A percentile compares a stretch with the other conserved stretches of the same genome.
Conservation (phyloP, 2,797 vertebrate genomes). For the Calcarius lapponicus region DNA sequence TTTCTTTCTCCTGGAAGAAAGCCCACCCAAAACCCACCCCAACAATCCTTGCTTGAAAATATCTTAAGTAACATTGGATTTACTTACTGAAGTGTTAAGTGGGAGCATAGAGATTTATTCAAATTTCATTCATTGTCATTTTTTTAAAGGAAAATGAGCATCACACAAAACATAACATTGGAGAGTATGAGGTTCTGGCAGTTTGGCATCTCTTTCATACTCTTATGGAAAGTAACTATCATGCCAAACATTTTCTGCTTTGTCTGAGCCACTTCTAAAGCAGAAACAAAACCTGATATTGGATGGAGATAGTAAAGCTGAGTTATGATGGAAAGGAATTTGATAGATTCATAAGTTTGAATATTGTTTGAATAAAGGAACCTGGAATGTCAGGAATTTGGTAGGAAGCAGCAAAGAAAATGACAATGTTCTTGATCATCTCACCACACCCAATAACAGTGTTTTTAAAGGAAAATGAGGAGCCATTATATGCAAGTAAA, state of each 20-base stretch:
- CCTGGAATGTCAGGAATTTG: background rate
- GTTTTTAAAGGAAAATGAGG: background rate
- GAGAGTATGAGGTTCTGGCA: background rate
- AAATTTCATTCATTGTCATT: background rate
- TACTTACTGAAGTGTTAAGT: background rate
- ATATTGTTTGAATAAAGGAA: background rate
- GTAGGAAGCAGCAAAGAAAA: background rate
- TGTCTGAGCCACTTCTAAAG: background rate
- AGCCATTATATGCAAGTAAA: background rate
- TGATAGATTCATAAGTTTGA: background rate
- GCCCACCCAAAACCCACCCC: background rate
- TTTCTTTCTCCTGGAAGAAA: background rate
- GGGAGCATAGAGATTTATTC: background rate
- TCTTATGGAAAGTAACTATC: background rate
- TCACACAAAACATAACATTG: background rate
- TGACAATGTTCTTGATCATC: background rate
- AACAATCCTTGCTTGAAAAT: background rate
- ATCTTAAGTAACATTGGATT: background rate
- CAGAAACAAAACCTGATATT: background rate
- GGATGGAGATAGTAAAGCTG: background rate
- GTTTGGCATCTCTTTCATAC: background rate
- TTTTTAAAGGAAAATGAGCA: background rate
- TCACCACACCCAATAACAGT: background rate
- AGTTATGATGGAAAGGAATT: background rate
- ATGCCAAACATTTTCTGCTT: background rate